These are phyloP conservation scores for Oxytorus armatus DNA, from an alignment of 2,888 invertebrate genomes.

Conservation along the genomic window DNA sequence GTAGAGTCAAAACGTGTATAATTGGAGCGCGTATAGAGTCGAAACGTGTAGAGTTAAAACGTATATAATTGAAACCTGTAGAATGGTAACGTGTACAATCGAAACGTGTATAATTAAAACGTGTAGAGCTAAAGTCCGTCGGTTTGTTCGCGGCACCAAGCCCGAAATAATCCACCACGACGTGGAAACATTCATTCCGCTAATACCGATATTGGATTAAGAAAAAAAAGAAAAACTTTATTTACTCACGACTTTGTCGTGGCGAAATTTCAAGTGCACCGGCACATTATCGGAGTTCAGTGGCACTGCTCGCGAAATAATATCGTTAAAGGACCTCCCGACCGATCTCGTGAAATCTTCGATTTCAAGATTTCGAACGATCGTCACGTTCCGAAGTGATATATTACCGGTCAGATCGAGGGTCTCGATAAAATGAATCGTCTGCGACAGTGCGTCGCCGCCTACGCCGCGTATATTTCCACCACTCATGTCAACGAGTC, in stretches of 20 bases:
- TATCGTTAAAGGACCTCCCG: conserved; percentile 78
- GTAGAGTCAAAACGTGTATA: too few relatives aligned
- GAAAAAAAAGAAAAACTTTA: background rate
- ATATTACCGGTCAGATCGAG: conserved; percentile 84
- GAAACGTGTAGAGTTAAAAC: too few relatives aligned
- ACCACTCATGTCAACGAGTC: conserved; percentile 84
- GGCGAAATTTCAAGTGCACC: conserved; percentile 81
- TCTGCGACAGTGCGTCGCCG: conserved; percentile 84
- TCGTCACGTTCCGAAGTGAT: conserved; percentile 83
- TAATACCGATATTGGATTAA: too few relatives aligned
- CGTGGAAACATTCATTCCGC: too few relatives aligned
- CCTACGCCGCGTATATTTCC: conserved; percentile 84
- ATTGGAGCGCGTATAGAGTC: too few relatives aligned
- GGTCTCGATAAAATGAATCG: conserved; percentile 83
- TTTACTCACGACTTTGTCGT: conserved; percentile 79
- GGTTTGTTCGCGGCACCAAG: too few relatives aligned
- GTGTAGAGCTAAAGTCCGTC: too few relatives aligned
- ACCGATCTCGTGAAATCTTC: conserved; percentile 77
- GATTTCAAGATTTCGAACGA: conserved; percentile 83
- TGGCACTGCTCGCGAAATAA: conserved; percentile 80
- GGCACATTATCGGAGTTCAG: conserved; percentile 80
- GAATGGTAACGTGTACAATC: too few relatives aligned
- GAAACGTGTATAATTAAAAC: too few relatives aligned
- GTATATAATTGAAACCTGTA: too few relatives aligned
- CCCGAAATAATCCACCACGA: too few relatives aligned